Conservation (phyloP, 53 echinoderm and acorn worm species). For the Paracentrotus lividus region DNA sequence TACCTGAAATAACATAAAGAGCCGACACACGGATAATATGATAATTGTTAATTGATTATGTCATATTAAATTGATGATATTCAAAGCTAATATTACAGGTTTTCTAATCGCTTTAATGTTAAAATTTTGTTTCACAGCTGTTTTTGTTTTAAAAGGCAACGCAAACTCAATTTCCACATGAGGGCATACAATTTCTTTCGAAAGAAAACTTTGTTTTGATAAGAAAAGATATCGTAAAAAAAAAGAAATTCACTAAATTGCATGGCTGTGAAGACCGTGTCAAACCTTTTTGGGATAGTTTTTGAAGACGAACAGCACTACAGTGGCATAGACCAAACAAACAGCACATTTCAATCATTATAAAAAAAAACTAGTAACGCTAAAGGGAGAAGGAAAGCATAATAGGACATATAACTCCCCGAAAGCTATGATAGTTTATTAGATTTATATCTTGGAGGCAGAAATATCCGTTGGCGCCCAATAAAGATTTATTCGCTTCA, state of each 20-base stretch:
- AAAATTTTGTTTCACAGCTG: too few relatives aligned
- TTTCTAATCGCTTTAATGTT: too few relatives aligned
- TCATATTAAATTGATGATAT: too few relatives aligned
- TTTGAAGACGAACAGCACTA: background rate
- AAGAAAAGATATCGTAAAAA: background rate
- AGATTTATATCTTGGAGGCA: background rate
- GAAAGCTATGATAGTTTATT: background rate
- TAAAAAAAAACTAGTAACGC: background rate
- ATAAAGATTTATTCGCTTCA: slow-evolving; percentile 1
- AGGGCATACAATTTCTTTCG: too few relatives aligned
- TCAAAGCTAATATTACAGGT: too few relatives aligned
- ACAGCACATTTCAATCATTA: slow-evolving; percentile 25
- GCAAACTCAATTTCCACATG: too few relatives aligned
- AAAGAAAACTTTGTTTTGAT: too few relatives aligned
- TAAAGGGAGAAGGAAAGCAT: background rate
- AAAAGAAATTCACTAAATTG: background rate
- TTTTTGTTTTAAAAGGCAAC: too few relatives aligned
- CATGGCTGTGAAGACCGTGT: background rate
- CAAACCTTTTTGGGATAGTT: too few relatives aligned
- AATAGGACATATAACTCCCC: background rate
- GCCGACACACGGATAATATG: too few relatives aligned
- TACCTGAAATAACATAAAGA: too few relatives aligned
- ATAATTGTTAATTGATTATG: too few relatives aligned
- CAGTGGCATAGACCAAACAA: background rate
- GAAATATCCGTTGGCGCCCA: background rate